Conservation (phyloP, 2,888 invertebrate species). For the Diadegma fenestrale region DNA sequence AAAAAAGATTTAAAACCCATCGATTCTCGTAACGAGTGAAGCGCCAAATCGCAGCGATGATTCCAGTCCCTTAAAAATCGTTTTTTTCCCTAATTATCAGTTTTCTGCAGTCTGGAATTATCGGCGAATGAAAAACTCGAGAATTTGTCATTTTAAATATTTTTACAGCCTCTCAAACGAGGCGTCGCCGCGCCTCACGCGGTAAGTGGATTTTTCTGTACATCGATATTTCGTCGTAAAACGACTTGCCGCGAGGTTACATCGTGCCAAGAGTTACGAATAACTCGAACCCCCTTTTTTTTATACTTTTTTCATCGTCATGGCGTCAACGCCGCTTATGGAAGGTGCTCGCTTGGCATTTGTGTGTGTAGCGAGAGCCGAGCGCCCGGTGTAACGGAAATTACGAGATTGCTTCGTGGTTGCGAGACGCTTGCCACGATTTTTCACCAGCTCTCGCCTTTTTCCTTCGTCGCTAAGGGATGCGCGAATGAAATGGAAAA, state of each 20-base stretch:
- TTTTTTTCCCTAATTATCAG: background rate
- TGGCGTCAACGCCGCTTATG: slow-evolving; percentile 46
- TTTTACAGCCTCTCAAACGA: background rate
- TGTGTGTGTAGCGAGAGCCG: slow-evolving; percentile 23
- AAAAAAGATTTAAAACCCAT: slow-evolving; percentile 12
- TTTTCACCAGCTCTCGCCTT: slow-evolving; percentile 54
- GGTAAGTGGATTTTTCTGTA: slow-evolving; percentile 9
- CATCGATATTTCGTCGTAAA: background rate
- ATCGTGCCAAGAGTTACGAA: slow-evolving; percentile 39
- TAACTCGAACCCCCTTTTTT: slow-evolving; percentile 44
- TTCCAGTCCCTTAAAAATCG: background rate
- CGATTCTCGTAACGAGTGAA: background rate
- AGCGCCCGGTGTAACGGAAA: slow-evolving; percentile 69
- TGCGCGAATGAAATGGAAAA: slow-evolving; percentile 57
- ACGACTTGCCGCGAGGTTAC: background rate
- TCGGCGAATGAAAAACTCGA: background rate
- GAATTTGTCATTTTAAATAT: background rate
- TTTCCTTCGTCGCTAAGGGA: slow-evolving; percentile 17
- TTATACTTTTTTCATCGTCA: slow-evolving; percentile 10
- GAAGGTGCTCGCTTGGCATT: slow-evolving; percentile 41
- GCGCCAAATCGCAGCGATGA: no score
- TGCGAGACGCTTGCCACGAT: slow-evolving; percentile 64
- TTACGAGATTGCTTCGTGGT: slow-evolving; percentile 73
- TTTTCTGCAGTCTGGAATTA: background rate
- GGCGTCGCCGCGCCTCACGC: background rate